Evolutionary conservation across 2,797 vertebrate genomes (phyloP), one percentile per base, ranked within the genome.

Genomic region (Chrosomus eos): DNA sequence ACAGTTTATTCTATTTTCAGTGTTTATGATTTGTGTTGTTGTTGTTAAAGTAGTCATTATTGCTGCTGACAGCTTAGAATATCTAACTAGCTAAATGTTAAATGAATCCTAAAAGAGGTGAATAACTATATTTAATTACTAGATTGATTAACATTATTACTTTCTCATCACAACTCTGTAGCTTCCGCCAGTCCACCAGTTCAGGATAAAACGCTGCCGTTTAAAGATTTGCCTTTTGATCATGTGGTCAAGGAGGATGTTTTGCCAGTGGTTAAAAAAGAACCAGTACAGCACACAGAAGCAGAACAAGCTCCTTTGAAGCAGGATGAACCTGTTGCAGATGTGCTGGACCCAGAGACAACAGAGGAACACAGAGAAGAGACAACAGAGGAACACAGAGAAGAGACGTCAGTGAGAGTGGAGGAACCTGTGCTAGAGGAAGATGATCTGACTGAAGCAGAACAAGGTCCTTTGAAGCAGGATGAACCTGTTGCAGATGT

Each of bases 111-210:
- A 36, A 33, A 53, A 36, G 45, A 53, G 26, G 19, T 23, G 7
- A 53, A 74, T 74, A 33, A 55, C 10, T 19, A n/a, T 3, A 26
- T 77, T 62, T 13, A 21, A 28, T 62, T 9, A 26, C 16, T 43
- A 21, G 31, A 8, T 4, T 43, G 9, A 60, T 43, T 60, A 60
- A 38, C 16, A 1, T 77, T 19, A 60, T 60, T 28, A 28, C 5
- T 62, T 40, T 60, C 74, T 77, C 23, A 40, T 60, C 16, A 28
- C 23, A 71, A 26, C 55, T 43, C 53, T 62, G n/a, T 28, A 78
- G 75, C 55, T 62, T 78, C 58, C 13, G 75, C 55, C 75, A 62
- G 38, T 28, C 55, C 55, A n/a, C 88, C 95, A 60, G 51, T 51
- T 36, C 31, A 88, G 38, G 71, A 74, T 55, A 3, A 71, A 62